Evolutionary conservation across 2,888 invertebrate species (phyloP).

Genomic region (Hetaerina titia): DNA sequence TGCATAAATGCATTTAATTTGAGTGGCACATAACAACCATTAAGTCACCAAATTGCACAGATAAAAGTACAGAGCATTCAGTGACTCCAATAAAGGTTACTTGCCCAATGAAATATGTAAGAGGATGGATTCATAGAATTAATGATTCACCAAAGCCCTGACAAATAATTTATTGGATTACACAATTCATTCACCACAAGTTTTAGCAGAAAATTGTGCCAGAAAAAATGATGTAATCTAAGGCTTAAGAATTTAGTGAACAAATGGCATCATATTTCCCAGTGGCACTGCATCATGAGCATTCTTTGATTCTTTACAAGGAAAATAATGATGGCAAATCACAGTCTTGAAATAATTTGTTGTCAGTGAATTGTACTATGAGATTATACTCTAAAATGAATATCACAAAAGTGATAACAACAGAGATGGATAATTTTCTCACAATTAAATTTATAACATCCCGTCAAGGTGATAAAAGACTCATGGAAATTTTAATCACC

Average conservation of each 20-base stretch:
- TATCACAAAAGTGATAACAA: not conserved
- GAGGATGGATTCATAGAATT: not conserved
- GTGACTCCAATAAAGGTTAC: not conserved
- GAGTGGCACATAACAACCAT: not conserved
- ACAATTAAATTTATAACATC: not conserved
- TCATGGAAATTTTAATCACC: not conserved
- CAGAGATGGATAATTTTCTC: not conserved
- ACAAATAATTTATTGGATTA: not conserved
- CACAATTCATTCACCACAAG: not conserved
- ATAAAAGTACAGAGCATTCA: not conserved
- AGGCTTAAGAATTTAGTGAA: not conserved
- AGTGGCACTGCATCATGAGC: not conserved
- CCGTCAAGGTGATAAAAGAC: not conserved
- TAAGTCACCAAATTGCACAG: not conserved
- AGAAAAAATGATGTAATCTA: not conserved
- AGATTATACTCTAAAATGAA: not conserved
- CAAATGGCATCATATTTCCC: not conserved
- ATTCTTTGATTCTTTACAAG: not conserved
- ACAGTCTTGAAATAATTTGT: not conserved
- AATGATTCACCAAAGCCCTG: not conserved
- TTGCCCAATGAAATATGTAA: not conserved
- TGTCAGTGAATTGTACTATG: not conserved
- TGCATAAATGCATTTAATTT: not conserved
- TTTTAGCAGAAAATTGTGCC: not conserved
- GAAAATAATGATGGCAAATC: slow-evolving; percentile 4